phyloP scores from a whole-genome alignment of 2,797 vertebrate species.

The Dryobates pubescens region DNA sequence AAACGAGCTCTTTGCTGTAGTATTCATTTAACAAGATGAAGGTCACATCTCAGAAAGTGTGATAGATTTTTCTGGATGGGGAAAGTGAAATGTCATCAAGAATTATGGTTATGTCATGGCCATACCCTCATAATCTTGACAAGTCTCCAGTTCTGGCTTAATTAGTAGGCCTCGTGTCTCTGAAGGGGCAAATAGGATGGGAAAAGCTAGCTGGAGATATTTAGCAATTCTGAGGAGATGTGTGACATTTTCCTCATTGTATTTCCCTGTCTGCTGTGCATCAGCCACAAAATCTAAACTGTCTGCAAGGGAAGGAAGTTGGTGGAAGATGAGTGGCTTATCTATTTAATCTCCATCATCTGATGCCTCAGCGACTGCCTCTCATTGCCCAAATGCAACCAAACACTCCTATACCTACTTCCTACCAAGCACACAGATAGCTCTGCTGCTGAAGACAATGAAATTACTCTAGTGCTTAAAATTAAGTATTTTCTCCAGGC shows the following conservation, averaged over 20 bases:
- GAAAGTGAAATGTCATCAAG: slow-evolving; percentile 68
- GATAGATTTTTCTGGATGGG: slow-evolving; percentile 66
- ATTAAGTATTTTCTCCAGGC: neutral
- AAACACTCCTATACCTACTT: neutral
- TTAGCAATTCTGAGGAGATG: slow-evolving; percentile 2
- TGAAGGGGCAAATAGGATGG: slow-evolving; percentile 38
- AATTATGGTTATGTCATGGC: slow-evolving; percentile 61
- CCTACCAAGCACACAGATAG: neutral
- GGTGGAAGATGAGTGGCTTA: neutral
- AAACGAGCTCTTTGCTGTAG: slow-evolving; percentile 52
- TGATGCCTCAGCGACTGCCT: slow-evolving; percentile 1
- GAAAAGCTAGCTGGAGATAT: slow-evolving; percentile 22
- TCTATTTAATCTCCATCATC: slow-evolving; percentile 17
- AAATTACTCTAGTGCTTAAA: neutral
- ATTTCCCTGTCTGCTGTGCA: neutral
- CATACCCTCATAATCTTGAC: slow-evolving; percentile 53
- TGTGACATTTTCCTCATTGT: slow-evolving; percentile 4
- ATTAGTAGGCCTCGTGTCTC: slow-evolving; percentile 52
- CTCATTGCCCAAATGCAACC: neutral
- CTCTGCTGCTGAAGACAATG: neutral
- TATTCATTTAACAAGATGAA: slow-evolving; percentile 70
- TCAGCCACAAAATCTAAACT: slow-evolving; percentile 38
- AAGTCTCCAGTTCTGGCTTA: slow-evolving; percentile 49
- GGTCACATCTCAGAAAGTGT: slow-evolving; percentile 61
- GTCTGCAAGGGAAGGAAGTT: slow-evolving; percentile 17